phyloP scores from a whole-genome alignment of 2,888 invertebrate species.

The Chydorus sphaericus region DNA sequence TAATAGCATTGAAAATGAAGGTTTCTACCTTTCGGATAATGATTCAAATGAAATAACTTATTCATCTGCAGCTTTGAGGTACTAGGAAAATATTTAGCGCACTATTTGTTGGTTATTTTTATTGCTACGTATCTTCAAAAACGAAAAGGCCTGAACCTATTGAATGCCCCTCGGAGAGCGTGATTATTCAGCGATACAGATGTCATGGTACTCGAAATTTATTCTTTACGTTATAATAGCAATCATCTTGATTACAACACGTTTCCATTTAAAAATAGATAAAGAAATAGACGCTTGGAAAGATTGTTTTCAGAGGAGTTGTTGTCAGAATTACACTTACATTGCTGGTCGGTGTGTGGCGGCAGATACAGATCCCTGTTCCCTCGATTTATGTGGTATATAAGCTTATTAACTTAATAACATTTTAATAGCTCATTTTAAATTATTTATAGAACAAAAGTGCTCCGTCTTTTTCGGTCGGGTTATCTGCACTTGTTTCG shows the following conservation, averaged over 20 bases:
- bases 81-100: too few species aligned
- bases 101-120: too few species aligned
- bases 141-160: conserved; percentile 27
- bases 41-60: too few species aligned
- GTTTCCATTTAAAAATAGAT: background rate
- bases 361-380: conserved; percentile 45
- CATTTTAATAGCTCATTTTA: too few species aligned
- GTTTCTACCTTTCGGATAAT: background rate
- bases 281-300: conserved; percentile 39
- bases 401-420: too few species aligned
- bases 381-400: conserved; percentile 39
- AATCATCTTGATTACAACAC: background rate
- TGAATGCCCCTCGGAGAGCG: conserved; percentile 43
- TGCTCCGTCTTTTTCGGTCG: conserved; percentile 45
- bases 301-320: conserved; percentile 44
- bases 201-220: conserved; percentile 29
- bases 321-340: conserved; percentile 45
- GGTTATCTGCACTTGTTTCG: conserved; percentile 48
- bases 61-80: too few species aligned
- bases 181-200: conserved; percentile 43
- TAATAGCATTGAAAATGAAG: background rate
- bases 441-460: conserved; percentile 41
- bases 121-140: too few species aligned
- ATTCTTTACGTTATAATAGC: too few species aligned
- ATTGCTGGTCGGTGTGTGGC: conserved; percentile 46